phyloP scores from a whole-genome alignment of 2,797 vertebrate genomes.

The Esox masquinongy region DNA sequence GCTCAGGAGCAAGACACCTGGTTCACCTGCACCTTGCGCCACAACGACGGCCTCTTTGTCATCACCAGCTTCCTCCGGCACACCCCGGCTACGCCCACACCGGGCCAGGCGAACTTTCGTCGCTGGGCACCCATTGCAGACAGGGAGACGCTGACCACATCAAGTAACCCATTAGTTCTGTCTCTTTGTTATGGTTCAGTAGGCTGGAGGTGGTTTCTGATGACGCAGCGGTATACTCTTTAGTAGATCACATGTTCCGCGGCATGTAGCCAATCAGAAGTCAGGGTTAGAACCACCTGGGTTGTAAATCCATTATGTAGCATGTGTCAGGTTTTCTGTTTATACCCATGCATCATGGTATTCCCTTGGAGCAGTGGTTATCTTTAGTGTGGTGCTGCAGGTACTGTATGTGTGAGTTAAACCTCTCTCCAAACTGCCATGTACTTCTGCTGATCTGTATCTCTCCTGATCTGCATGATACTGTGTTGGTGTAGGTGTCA shows the following conservation, averaged over 20 bases:
- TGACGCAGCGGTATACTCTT: too few species aligned
- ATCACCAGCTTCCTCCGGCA: constrained; percentile 68
- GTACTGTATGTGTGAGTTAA: not conserved
- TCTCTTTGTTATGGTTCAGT: not conserved
- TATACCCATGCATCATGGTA: not conserved
- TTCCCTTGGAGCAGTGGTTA: not conserved
- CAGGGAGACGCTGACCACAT: constrained; percentile 49
- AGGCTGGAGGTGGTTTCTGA: too few species aligned
- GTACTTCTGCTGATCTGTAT: not conserved
- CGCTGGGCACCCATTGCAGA: constrained; percentile 51
- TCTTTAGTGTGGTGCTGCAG: not conserved
- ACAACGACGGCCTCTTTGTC: constrained; percentile 54
- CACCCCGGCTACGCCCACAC: constrained; percentile 41
- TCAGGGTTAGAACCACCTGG: not conserved
- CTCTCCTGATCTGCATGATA: not conserved
- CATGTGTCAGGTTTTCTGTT: not conserved
- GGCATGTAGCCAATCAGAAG: too few species aligned
- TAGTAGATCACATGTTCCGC: too few species aligned
- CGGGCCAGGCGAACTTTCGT: constrained; percentile 49
- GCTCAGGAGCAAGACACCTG: constrained; percentile 59
- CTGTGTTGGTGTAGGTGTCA: not conserved
- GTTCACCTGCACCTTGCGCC: constrained; percentile 68
- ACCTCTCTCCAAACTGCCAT: not conserved
- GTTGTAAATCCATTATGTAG: not conserved
- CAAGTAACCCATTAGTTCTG: constrained; percentile 58